Evolutionary conservation across 2,113 vertebrate genomes (phyloP).

Genomic region (Vanacampus margaritifer): DNA sequence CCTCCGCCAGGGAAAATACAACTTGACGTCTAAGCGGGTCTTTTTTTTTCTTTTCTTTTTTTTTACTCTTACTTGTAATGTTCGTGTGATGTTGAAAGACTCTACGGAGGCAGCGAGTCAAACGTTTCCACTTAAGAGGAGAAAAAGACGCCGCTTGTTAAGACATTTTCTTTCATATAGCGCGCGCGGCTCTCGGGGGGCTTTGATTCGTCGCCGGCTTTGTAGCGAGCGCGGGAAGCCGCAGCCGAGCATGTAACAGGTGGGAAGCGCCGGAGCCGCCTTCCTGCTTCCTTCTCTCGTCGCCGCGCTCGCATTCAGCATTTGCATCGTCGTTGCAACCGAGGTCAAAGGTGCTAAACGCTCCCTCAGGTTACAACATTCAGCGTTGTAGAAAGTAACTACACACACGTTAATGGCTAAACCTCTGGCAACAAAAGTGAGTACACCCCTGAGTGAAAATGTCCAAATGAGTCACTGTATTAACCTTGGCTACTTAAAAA

Average conservation of each 20-base stretch:
- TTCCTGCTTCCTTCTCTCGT: conserved; percentile 8
- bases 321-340: conserved; percentile 51
- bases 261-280: conserved; percentile 59
- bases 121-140: conserved; percentile 64
- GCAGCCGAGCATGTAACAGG: conserved; percentile 64
- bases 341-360: conserved; percentile 76
- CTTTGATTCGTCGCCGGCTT: conserved; percentile 76
- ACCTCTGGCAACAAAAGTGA: no score
- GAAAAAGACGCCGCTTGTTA: conserved; percentile 58
- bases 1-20: conserved; percentile 6
- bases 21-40: conserved; percentile 21
- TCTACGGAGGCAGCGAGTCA: conserved; percentile 40
- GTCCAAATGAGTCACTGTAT: no score
- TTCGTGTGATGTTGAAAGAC: conserved; percentile 15
- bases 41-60: background rate
- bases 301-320: conserved; percentile 30
- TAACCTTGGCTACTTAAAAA: no score
- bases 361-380: conserved; percentile 68
- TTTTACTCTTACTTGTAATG: conserved; percentile 12
- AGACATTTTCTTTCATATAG: conserved; percentile 66
- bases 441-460: no score
- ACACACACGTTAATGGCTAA: no score
- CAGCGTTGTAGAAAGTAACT: conserved; percentile 20
- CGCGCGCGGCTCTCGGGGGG: conserved; percentile 53
- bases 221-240: conserved; percentile 71